Percentiles rank a stretch among this genome's conserved stretches.
Conservation (phyloP, 2,888 invertebrate species). For the Elmis aenea region DNA sequence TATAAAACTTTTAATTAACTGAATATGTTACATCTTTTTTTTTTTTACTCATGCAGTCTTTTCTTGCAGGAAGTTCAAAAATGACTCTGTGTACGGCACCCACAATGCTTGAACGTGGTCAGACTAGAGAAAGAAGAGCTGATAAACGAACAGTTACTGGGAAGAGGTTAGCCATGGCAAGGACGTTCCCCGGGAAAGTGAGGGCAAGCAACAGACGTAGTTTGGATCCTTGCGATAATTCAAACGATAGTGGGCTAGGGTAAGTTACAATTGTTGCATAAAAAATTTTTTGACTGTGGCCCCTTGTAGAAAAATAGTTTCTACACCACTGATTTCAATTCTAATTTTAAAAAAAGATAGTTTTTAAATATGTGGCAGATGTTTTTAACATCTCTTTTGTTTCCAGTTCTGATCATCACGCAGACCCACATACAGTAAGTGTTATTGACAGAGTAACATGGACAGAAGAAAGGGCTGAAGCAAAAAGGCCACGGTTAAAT, state of each 20-base stretch:
- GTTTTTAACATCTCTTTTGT: constrained; percentile 14
- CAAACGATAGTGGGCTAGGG: constrained; percentile 85
- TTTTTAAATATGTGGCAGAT: no score
- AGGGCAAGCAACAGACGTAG: constrained; percentile 43
- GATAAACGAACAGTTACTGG: constrained; percentile 55
- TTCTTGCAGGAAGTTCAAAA: constrained; percentile 30
- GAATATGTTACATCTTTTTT: background rate
- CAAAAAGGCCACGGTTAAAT: constrained; percentile 58
- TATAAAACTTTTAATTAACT: no score
- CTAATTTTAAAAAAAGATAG: no score
- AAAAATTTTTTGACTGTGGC: no score
- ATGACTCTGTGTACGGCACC: constrained; percentile 70
- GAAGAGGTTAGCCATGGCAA: constrained; percentile 41
- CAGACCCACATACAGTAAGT: constrained; percentile 46
- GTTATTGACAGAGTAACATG: constrained; percentile 37
- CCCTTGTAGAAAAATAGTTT: constrained; percentile 8
- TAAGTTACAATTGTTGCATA: no score
- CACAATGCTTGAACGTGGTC: constrained; percentile 61
- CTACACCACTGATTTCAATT: no score
- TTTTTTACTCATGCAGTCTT: background rate
- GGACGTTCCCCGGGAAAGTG: constrained; percentile 40
- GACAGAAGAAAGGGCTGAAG: constrained; percentile 51
- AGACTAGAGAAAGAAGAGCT: constrained; percentile 63
- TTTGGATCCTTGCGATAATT: constrained; percentile 72
- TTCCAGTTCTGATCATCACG: constrained; percentile 63